Evolutionary conservation across 1,140 invertebrate genomes (phyloP), one percentile per base, ranked within the genome.

Genomic region (Druon quercuslanigerum): DNA sequence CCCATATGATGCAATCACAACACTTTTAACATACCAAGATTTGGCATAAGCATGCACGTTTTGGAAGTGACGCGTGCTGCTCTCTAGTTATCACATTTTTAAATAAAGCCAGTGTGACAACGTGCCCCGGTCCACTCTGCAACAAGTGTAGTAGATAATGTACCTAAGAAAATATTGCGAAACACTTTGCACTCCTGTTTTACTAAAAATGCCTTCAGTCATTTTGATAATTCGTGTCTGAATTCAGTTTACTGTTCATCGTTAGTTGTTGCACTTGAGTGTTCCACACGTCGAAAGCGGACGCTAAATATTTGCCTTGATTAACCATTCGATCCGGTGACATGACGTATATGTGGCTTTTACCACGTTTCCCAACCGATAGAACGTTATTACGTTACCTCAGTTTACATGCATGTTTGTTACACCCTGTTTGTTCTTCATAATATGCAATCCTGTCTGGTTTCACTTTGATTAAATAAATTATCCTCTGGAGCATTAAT

Each of bases 221-320:
- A n/a, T 56, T 56, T 3, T 11, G 4, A 20, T 56, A 17, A 56
- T 20, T n/a, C 17, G 9, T 12, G 7, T 11, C 16, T 8, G 17
- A 56, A 17, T 56, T 19, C 20, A 20, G 17, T 19, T 13, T 19
- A 66, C 46, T 66, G 25, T 46, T 33, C 60, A 66, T 66, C 33
- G 60, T 66, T 60, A 60, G 20, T 25, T 16, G 20, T 40, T 60
- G 13, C 8, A 66, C 33, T 66, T 66, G 33, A 66, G 33, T 66
- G 60, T 66, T 66, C 60, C 60, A 40, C 13, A 40, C n/a, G 14
- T 13, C 46, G 60, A 16, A 40, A 14, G 13, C 40, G 60, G 25
- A 71, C 75, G 77, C 73, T 85, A 84, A 86, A 86, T 85, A 86
- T 86, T 86, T 85, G 71, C 80, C 77, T 83, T 80, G 80, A 86